Conservation (phyloP, 1,140 invertebrate genomes). For the Vollenhovia emeryi region DNA sequence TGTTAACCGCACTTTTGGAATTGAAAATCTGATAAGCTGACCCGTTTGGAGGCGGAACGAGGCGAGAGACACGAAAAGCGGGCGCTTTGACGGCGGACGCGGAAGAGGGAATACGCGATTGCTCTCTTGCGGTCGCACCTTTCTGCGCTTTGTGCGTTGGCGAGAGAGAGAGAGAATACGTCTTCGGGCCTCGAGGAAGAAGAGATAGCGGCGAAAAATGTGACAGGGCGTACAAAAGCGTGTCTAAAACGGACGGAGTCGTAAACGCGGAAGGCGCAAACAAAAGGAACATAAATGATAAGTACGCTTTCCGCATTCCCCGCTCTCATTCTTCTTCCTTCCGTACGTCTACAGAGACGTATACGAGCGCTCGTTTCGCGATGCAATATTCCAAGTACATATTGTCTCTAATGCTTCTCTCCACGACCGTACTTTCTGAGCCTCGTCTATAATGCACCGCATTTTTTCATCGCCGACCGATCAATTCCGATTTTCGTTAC, state of each 20-base stretch:
- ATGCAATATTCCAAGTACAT: slow-evolving; percentile 5
- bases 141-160: background rate
- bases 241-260: background rate
- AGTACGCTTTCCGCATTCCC: slow-evolving; percentile 15
- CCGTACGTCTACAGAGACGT: too few species aligned
- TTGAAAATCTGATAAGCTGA: background rate
- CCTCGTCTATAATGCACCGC: slow-evolving; percentile 6
- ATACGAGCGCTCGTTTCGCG: background rate
- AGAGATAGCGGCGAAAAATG: background rate
- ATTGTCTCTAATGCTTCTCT: slow-evolving; percentile 15
- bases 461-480: too few species aligned
- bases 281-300: slow-evolving; percentile 10
- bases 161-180: background rate
- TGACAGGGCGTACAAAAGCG: background rate
- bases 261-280: slow-evolving; percentile 1
- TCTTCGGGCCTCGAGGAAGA: background rate
- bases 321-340: background rate
- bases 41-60: background rate
- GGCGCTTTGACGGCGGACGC: background rate
- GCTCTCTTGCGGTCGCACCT: background rate
- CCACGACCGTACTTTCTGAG: background rate
- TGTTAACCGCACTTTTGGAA: background rate
- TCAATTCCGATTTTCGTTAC: background rate
- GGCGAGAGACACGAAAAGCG: background rate
- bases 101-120: background rate